phyloP scores from a whole-genome alignment of 1,140 invertebrate genomes.

The Zaprionus africanus region DNA sequence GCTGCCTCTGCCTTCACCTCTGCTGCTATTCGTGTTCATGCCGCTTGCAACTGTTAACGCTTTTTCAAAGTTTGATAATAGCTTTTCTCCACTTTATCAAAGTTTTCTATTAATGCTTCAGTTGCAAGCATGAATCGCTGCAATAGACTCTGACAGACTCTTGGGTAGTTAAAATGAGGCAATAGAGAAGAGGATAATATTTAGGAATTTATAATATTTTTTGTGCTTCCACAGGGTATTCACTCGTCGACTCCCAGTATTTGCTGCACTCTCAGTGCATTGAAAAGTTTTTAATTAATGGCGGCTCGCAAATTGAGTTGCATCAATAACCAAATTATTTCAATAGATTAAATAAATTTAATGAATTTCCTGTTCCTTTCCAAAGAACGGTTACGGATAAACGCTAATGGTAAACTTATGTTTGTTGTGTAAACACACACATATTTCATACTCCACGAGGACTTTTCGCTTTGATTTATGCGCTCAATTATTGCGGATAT shows the following conservation, averaged over 20 bases:
- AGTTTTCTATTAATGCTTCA: slow-evolving; percentile 62
- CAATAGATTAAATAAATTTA: slow-evolving; percentile 54
- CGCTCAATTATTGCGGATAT: background rate
- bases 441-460: slow-evolving; percentile 8
- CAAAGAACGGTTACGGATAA: slow-evolving; percentile 25
- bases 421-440: background rate
- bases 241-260: background rate
- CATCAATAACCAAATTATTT: slow-evolving; percentile 52
- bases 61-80: slow-evolving; percentile 23
- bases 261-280: background rate
- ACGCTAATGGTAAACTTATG: slow-evolving; percentile 7
- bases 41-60: slow-evolving; percentile 25
- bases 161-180: background rate
- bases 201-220: too few species aligned
- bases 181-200: too few species aligned
- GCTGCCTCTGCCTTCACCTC: background rate
- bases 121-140: slow-evolving; percentile 35
- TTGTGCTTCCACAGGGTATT: background rate
- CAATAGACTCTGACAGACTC: background rate
- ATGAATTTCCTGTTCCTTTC: slow-evolving; percentile 31
- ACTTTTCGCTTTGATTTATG: slow-evolving; percentile 61
- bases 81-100: slow-evolving; percentile 35
- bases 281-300: slow-evolving; percentile 46
- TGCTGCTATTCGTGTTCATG: background rate
- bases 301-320: slow-evolving; percentile 34